Evolutionary conservation across 2,888 invertebrate genomes (phyloP).

Genomic region (Enchytraeus crypticus): DNA sequence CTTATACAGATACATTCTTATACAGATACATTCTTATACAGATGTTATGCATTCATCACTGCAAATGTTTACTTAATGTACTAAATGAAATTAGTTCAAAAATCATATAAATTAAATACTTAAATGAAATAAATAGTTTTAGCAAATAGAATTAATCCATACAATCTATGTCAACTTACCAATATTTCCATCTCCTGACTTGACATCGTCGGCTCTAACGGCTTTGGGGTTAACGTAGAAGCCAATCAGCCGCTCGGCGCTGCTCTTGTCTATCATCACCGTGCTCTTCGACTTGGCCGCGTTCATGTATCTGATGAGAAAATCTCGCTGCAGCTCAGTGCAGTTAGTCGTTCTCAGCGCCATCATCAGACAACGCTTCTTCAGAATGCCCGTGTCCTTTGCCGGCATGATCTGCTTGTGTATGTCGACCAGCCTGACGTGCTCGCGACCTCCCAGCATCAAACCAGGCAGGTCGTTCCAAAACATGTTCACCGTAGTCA

Average conservation of each 20-base stretch:
- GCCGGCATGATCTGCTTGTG: conserved; percentile 48
- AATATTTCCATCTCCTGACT: too few relatives aligned
- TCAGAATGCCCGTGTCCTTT: conserved; percentile 47
- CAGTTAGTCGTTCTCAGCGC: conserved; percentile 42
- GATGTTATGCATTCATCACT: too few relatives aligned
- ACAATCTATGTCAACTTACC: too few relatives aligned
- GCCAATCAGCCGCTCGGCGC: conserved; percentile 39
- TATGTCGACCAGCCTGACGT: conserved; percentile 45
- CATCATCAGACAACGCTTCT: conserved; percentile 45
- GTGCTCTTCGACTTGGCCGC: conserved; percentile 46
- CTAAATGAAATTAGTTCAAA: too few relatives aligned
- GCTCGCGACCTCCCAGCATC: conserved; percentile 40
- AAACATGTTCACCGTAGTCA: conserved; percentile 43
- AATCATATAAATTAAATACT: too few relatives aligned
- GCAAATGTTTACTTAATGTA: too few relatives aligned
- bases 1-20: too few relatives aligned
- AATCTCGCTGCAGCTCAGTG: conserved; percentile 48
- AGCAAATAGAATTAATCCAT: too few relatives aligned
- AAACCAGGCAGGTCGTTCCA: conserved; percentile 48
- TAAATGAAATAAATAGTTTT: too few relatives aligned
- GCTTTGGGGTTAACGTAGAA: conserved; percentile 45
- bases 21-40: too few relatives aligned
- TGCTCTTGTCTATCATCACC: conserved; percentile 41
- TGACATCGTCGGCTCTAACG: conserved; percentile 16
- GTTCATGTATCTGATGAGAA: conserved; percentile 45